These are phyloP conservation scores for Colostygia pectinataria DNA, from an alignment of 2,888 invertebrate genomes.

Conservation along the genomic window DNA sequence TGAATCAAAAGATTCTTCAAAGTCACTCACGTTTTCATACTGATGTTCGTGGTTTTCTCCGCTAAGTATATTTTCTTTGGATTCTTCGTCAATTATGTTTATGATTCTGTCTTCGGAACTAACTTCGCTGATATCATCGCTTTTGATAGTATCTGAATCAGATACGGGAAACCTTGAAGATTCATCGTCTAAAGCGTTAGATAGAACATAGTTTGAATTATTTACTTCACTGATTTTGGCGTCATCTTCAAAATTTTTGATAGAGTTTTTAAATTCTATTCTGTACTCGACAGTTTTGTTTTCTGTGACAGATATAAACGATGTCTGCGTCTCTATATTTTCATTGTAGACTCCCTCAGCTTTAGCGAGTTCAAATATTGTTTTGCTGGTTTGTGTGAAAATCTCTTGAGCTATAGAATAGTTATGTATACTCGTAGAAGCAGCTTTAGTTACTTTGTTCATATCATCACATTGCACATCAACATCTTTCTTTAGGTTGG, in stretches of 20 bases:
- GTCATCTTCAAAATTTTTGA: slow-evolving; percentile 31
- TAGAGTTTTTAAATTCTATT: slow-evolving; percentile 46
- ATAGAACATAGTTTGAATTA: slow-evolving; percentile 17
- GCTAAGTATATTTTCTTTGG: slow-evolving; percentile 39
- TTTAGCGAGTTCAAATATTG: slow-evolving; percentile 77
- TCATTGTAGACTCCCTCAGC: slow-evolving; percentile 43
- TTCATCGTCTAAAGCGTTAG: slow-evolving; percentile 47
- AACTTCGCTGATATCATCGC: slow-evolving; percentile 36
- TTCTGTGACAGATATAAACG: slow-evolving; percentile 62
- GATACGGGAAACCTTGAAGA: slow-evolving; percentile 52
- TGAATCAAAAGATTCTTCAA: slow-evolving; percentile 42
- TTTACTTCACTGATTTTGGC: slow-evolving; percentile 6
- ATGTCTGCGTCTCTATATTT: slow-evolving; percentile 71
- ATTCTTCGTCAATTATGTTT: slow-evolving; percentile 44
- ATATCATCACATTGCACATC: slow-evolving; percentile 33
- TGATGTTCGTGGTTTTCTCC: slow-evolving; percentile 38
- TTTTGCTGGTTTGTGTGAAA: slow-evolving; percentile 83
- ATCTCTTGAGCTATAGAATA: slow-evolving; percentile 60
- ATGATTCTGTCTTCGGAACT: slow-evolving; percentile 43
- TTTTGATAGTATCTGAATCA: slow-evolving; percentile 45
- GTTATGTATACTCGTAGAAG: slow-evolving; percentile 41
- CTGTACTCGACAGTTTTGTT: slow-evolving; percentile 59
- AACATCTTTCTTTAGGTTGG: slow-evolving; percentile 31
- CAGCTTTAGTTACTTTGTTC: slow-evolving; percentile 35
- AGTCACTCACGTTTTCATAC: slow-evolving; percentile 46